A percentile compares a stretch with the other conserved stretches of the same genome.
Evolutionary conservation across 1,140 invertebrate genomes (phyloP).

Genomic region (Orchesella cincta): DNA sequence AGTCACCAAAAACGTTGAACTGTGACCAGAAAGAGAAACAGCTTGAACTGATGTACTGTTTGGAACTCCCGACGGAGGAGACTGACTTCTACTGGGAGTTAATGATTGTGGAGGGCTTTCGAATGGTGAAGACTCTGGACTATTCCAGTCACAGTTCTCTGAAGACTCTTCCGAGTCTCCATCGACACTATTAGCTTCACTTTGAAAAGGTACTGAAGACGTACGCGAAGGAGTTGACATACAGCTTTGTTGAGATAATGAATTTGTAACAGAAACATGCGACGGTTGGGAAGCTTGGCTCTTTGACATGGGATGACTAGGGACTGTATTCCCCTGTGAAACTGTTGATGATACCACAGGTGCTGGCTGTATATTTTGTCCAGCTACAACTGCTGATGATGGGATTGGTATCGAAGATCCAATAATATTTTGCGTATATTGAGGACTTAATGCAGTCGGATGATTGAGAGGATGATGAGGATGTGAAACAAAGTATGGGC

Average conservation of each 20-base stretch:
- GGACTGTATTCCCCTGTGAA: no score
- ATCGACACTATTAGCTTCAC: slow-evolving; percentile 40
- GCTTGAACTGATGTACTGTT: slow-evolving; percentile 14
- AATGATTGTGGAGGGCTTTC: slow-evolving; percentile 44
- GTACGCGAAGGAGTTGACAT: slow-evolving; percentile 33
- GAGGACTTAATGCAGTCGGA: slow-evolving; percentile 14
- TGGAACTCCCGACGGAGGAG: slow-evolving; percentile 20
- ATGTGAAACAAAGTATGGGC: background rate
- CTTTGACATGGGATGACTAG: background rate
- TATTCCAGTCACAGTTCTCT: slow-evolving; percentile 39
- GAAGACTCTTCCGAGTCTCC: slow-evolving; percentile 37
- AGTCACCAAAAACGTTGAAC: slow-evolving; percentile 17
- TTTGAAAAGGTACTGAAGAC: slow-evolving; percentile 33
- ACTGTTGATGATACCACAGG: background rate
- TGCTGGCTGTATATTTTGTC: background rate
- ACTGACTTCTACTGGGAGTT: slow-evolving; percentile 42
- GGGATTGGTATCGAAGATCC: background rate
- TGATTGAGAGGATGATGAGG: slow-evolving; percentile 7
- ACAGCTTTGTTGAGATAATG: slow-evolving; percentile 32
- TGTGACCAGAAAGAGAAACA: background rate
- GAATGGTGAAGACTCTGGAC: slow-evolving; percentile 40
- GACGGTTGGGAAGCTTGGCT: background rate
- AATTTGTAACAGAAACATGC: background rate
- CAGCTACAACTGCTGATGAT: background rate
- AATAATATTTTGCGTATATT: background rate